These are phyloP conservation scores for Adelognathus sp. DNA, from an alignment of 2,888 invertebrate genomes.

Conservation along the genomic window DNA sequence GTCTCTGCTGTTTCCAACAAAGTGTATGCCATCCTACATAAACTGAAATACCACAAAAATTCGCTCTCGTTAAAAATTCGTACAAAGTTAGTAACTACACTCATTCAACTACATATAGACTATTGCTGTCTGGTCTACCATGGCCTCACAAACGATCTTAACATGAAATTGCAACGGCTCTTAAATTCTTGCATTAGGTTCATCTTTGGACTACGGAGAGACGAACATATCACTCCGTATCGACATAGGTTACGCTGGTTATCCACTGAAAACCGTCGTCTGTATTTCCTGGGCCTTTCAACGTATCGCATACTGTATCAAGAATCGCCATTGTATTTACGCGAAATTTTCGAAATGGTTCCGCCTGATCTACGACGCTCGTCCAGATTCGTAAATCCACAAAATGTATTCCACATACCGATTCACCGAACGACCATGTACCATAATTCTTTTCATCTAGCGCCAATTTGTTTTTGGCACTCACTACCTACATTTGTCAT, in stretches of 20 bases:
- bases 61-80: neutral
- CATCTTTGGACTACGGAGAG: too few relatives aligned
- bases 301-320: neutral
- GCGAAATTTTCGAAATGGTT: neutral
- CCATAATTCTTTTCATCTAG: neutral
- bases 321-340: neutral
- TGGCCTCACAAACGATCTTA: neutral
- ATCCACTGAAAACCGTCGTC: neutral
- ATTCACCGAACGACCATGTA: neutral
- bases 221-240: too few relatives aligned
- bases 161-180: conserved; percentile 21
- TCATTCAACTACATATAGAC: conserved; percentile 24
- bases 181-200: conserved; percentile 23
- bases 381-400: too few relatives aligned
- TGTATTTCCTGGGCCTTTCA: neutral
- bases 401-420: neutral
- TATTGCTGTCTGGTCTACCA: conserved; percentile 41
- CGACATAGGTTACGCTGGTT: conserved; percentile 16
- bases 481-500: neutral
- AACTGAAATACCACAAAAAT: conserved; percentile 24
- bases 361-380: neutral
- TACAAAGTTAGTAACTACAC: neutral
- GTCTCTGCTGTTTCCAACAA: neutral
- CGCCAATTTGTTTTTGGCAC: neutral
- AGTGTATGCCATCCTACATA: neutral